These are phyloP conservation scores for Ptychadena robeensis DNA, from an alignment of 2,797 vertebrate genomes.

Conservation along the genomic window DNA sequence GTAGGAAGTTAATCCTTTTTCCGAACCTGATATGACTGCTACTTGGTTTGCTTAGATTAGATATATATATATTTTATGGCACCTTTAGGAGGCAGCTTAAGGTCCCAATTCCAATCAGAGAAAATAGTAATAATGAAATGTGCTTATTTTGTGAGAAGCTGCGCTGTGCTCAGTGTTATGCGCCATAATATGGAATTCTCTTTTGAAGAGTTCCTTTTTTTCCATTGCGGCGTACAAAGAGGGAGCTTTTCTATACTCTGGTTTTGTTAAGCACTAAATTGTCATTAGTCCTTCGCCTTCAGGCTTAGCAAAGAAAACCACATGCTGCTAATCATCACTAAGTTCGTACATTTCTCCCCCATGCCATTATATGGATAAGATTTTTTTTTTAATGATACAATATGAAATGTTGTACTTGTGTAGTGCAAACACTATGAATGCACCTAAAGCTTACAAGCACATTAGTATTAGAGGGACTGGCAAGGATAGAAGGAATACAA, in stretches of 20 bases:
- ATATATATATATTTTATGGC: slow-evolving; percentile 1
- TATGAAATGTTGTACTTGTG: not conserved
- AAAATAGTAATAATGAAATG: slow-evolving; percentile 2
- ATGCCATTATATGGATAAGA: not conserved
- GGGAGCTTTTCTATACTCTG: not conserved
- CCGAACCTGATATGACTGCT: not conserved
- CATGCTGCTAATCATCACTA: not conserved
- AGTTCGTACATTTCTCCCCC: not conserved
- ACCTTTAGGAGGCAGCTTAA: not conserved
- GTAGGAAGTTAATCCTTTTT: not conserved
- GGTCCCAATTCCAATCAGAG: slow-evolving; percentile 26
- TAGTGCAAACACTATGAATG: not conserved
- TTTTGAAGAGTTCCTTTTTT: not conserved
- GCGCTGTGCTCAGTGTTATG: not conserved
- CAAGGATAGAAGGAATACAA: not conserved
- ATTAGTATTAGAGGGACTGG: not conserved
- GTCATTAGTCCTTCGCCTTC: not conserved
- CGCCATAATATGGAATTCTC: not conserved
- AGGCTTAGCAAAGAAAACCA: not conserved
- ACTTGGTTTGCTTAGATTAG: not conserved
- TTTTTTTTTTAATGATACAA: not conserved
- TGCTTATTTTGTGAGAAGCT: not conserved
- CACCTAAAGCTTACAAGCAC: not conserved
- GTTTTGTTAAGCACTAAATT: not conserved
- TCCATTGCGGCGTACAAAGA: not conserved